A percentile compares a stretch with the other conserved stretches of the same genome.
These are phyloP conservation scores for Alethe diademata DNA, from an alignment of 2,113 vertebrate species.

Conservation along the genomic window DNA sequence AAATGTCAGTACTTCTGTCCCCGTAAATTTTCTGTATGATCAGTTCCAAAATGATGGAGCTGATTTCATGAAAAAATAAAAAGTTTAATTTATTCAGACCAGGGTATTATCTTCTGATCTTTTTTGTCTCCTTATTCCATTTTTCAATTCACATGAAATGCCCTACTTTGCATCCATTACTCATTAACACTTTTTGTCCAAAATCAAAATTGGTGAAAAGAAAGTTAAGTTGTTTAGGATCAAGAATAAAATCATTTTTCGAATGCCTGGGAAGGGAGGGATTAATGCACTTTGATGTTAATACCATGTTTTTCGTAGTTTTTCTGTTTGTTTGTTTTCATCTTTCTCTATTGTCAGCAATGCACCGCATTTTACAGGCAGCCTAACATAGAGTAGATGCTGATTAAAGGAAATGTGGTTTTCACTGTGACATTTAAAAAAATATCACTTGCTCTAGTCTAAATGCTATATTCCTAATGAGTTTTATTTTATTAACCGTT, in stretches of 20 bases:
- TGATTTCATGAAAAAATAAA: neutral
- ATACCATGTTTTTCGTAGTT: constrained; percentile 50
- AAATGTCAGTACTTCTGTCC: neutral
- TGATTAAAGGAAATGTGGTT: constrained; percentile 72
- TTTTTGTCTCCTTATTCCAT: neutral
- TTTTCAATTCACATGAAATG: neutral
- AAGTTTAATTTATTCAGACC: neutral
- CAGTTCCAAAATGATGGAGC: neutral
- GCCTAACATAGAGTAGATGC: constrained; percentile 71
- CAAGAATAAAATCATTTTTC: constrained; percentile 55
- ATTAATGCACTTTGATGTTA: constrained; percentile 62
- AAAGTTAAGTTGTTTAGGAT: constrained; percentile 40
- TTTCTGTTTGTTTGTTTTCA: constrained; percentile 73
- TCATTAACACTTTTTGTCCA: neutral
- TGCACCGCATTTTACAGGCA: constrained; percentile 55
- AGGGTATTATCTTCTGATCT: neutral
- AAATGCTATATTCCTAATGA: constrained; percentile 62
- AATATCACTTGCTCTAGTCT: constrained; percentile 46
- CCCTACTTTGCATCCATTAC: neutral
- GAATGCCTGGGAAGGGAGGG: constrained; percentile 30
- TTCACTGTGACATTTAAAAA: constrained; percentile 68
- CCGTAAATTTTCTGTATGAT: neutral
- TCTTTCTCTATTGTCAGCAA: constrained; percentile 56
- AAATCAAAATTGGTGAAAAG: constrained; percentile 31
- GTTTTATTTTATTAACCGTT: constrained; percentile 74